Percentiles rank a stretch among this genome's conserved stretches.
These are phyloP conservation scores for Octodonta nipae DNA, from an alignment of 2,888 invertebrate genomes.

Conservation along the genomic window DNA sequence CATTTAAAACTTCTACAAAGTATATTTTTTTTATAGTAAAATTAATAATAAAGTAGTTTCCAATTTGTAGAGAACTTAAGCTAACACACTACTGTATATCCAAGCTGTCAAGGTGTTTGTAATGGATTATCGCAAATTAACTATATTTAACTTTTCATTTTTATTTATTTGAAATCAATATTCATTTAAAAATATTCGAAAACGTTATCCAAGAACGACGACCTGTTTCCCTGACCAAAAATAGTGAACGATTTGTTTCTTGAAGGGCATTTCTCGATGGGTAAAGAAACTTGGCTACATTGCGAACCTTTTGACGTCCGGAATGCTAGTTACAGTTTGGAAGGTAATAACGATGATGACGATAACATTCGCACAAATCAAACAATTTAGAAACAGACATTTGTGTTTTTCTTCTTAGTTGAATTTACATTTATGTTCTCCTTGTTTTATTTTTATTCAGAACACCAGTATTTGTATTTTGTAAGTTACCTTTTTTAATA, in stretches of 20 bases:
- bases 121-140: too few species aligned
- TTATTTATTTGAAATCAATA: too few species aligned
- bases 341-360: constrained; percentile 46
- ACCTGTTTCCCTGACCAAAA: too few species aligned
- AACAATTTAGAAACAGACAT: constrained; percentile 23
- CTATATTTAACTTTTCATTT: too few species aligned
- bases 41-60: too few species aligned
- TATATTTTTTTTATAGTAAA: too few species aligned
- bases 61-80: too few species aligned
- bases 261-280: constrained; percentile 70
- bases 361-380: constrained; percentile 24
- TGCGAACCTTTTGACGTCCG: constrained; percentile 73
- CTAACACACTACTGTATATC: too few species aligned
- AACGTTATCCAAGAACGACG: too few species aligned
- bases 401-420: constrained; percentile 5
- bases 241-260: constrained; percentile 13
- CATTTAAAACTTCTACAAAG: too few species aligned
- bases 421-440: constrained; percentile 8
- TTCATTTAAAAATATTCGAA: too few species aligned
- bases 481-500: constrained; percentile 9
- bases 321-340: constrained; percentile 69
- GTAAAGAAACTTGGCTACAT: constrained; percentile 81
- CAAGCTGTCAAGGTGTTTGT: too few species aligned
- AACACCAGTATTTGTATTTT: constrained; percentile 15
- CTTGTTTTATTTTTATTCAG: constrained; percentile 6